phyloP scores from a whole-genome alignment of 2,888 invertebrate genomes.

The Candidula unifasciata region DNA sequence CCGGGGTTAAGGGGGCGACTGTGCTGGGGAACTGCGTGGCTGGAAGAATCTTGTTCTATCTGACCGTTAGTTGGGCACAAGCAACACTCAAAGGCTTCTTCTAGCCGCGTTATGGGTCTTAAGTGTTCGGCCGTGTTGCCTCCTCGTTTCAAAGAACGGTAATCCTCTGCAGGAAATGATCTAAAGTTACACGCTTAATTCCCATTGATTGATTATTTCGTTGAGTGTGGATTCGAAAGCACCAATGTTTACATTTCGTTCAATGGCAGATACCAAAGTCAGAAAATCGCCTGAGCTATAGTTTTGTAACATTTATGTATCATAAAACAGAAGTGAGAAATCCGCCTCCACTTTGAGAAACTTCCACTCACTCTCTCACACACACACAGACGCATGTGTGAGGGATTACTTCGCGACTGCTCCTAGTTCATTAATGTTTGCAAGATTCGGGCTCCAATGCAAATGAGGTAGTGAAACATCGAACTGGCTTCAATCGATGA shows the following conservation, averaged over 20 bases:
- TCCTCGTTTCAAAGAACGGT: slow-evolving; percentile 4
- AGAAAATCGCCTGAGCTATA: neutral
- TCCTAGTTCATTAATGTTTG: neutral
- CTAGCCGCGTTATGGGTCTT: neutral
- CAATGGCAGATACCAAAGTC: too few species aligned
- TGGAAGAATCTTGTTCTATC: neutral
- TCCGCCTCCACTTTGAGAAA: too few species aligned
- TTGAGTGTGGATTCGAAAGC: neutral
- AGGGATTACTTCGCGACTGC: neutral
- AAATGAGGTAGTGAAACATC: slow-evolving; percentile 1
- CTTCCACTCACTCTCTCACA: too few species aligned
- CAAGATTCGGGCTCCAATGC: neutral
- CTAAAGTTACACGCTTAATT: neutral
- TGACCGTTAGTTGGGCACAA: neutral
- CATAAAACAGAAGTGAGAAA: neutral
- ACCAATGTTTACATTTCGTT: neutral
- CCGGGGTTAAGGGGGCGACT: neutral
- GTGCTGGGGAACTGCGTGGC: neutral
- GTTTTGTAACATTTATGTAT: neutral
- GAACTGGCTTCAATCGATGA: slow-evolving; percentile 6
- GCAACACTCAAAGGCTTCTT: neutral
- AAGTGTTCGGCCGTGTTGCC: neutral
- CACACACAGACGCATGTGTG: too few species aligned
- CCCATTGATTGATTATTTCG: slow-evolving; percentile 10
- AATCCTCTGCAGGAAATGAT: neutral